Evolutionary conservation across 2,113 vertebrate genomes (phyloP).

Genomic region (Strigops habroptila): DNA sequence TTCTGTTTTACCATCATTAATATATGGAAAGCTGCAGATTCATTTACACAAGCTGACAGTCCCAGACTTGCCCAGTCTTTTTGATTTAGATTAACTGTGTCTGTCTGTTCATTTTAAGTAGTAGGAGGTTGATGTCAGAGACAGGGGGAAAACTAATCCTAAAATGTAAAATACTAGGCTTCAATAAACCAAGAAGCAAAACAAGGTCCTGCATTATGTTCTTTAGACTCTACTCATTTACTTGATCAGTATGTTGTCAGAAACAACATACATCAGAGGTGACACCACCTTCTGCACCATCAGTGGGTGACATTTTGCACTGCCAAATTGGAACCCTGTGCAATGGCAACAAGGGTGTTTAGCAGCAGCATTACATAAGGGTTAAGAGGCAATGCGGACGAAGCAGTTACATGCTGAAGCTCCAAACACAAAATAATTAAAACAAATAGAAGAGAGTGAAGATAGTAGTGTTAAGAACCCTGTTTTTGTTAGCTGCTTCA

Average conservation of each 20-base stretch:
- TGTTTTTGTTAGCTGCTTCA: background rate
- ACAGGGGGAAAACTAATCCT: background rate
- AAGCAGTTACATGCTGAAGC: background rate
- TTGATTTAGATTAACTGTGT: background rate
- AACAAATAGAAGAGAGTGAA: background rate
- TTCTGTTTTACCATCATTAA: background rate
- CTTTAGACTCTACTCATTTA: background rate
- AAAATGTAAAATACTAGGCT: background rate
- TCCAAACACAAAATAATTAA: background rate
- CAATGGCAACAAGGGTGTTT: background rate
- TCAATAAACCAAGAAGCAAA: background rate
- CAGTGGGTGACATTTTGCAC: background rate
- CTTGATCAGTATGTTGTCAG: background rate
- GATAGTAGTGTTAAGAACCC: background rate
- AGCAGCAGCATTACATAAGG: background rate
- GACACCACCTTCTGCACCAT: background rate
- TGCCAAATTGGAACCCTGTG: background rate
- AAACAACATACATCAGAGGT: background rate
- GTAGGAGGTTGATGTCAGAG: background rate
- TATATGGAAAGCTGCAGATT: background rate
- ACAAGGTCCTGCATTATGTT: rapidly evolving
- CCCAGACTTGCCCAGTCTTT: background rate
- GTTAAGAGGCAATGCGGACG: background rate
- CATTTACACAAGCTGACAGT: background rate
- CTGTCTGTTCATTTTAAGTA: background rate